A percentile compares a stretch with the other conserved stretches of the same genome.
Evolutionary conservation across 2,888 invertebrate species (phyloP).

Genomic region (Agrochola litura): DNA sequence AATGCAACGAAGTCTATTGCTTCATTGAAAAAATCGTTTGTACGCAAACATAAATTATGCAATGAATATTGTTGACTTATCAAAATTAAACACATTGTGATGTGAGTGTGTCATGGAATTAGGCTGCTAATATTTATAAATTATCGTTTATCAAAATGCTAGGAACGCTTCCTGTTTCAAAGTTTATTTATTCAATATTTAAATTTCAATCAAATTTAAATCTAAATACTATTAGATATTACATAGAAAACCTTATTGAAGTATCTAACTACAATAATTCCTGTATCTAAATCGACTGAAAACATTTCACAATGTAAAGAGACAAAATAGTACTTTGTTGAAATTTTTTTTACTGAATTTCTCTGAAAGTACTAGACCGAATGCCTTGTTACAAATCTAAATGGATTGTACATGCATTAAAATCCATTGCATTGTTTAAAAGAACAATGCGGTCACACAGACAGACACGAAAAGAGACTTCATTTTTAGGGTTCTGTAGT

Average conservation of each 20-base stretch:
- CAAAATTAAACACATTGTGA: not conserved
- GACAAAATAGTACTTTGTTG: not conserved
- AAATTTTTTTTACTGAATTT: not conserved
- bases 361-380: too few relatives aligned
- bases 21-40: not conserved
- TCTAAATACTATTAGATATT: not conserved
- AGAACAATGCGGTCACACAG: not conserved
- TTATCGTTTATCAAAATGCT: not conserved
- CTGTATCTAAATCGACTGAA: not conserved
- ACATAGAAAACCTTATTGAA: not conserved
- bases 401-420: not conserved
- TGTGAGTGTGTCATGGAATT: not conserved
- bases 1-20: not conserved
- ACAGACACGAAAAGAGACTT: not conserved
- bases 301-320: not conserved
- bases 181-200: not conserved
- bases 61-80: not conserved
- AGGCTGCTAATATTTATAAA: not conserved
- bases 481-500: too few relatives aligned
- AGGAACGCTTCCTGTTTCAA: not conserved
- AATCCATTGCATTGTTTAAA: not conserved
- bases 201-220: not conserved
- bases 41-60: not conserved
- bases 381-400: not conserved
- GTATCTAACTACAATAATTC: not conserved